Conservation (phyloP, 35 echinoderm and acorn worm species). For the Hemicentrotus pulcherrimus region DNA sequence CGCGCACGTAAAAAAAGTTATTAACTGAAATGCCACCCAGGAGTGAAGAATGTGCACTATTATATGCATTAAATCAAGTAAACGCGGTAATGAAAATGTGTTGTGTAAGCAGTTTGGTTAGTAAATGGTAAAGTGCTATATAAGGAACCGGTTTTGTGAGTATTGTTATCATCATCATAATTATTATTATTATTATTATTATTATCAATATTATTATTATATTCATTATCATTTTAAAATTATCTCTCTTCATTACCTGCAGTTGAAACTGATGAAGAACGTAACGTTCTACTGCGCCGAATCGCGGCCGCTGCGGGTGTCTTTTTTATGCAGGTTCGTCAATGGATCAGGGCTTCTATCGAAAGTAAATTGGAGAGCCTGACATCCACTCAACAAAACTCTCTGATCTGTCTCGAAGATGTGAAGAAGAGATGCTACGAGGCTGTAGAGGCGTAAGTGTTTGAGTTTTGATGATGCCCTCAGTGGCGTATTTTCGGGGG, state of each 20-base stretch:
- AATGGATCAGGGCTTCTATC: neutral
- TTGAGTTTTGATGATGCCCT: neutral
- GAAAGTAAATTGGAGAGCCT: slow-evolving; percentile 8
- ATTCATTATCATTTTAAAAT: neutral
- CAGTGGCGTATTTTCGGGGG: too few species aligned
- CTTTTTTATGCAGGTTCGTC: neutral
- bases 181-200: too few species aligned
- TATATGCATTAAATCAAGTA: too few species aligned
- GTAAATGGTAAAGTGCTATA: too few species aligned
- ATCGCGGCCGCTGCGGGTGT: neutral
- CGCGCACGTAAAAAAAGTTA: too few species aligned
- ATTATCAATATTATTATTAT: too few species aligned
- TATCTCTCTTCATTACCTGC: neutral
- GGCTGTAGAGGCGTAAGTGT: neutral
- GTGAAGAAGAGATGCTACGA: slow-evolving; percentile 2
- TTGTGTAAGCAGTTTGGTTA: too few species aligned
- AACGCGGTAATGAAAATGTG: too few species aligned
- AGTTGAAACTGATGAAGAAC: slow-evolving; percentile 8
- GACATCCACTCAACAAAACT: neutral
- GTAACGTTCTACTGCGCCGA: neutral
- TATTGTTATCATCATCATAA: too few species aligned
- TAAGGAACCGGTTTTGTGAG: too few species aligned
- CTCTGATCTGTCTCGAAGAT: neutral
- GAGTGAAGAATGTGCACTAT: too few species aligned
- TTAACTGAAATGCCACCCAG: too few species aligned